Conservation (phyloP, 2,797 vertebrate genomes). For the Amazona ochrocephala region DNA sequence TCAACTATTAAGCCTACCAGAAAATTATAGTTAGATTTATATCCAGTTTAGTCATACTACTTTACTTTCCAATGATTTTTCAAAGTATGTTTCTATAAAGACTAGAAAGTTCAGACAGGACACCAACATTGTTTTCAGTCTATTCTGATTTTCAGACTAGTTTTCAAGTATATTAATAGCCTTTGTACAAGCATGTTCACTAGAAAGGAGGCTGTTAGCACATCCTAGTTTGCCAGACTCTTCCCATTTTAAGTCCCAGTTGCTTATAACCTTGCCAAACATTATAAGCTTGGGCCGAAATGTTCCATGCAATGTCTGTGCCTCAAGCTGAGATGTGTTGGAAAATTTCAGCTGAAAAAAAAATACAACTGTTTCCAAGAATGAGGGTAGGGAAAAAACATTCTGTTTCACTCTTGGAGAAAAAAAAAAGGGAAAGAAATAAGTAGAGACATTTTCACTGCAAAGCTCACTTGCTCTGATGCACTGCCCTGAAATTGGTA, state of each 20-base stretch:
- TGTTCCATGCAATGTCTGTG: conserved; percentile 20
- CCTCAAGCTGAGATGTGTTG: conserved; percentile 40
- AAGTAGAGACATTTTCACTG: background rate
- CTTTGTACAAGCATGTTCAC: conserved; percentile 14
- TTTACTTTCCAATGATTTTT: conserved; percentile 46
- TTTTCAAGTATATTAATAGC: conserved; percentile 14
- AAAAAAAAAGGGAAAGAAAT: background rate
- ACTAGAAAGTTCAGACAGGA: conserved; percentile 27
- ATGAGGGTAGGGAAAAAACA: background rate
- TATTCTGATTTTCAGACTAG: background rate
- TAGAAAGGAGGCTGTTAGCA: conserved; percentile 12
- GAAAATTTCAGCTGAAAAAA: conserved; percentile 45
- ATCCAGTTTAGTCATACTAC: conserved; percentile 25
- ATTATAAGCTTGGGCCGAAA: conserved; percentile 17
- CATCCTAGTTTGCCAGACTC: conserved; percentile 1
- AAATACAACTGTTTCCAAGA: conserved; percentile 22
- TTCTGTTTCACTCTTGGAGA: background rate
- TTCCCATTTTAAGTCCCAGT: background rate
- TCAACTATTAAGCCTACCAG: conserved; percentile 51
- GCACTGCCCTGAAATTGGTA: background rate
- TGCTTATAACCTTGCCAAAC: conserved; percentile 26
- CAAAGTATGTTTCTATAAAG: background rate
- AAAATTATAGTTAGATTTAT: conserved; percentile 62
- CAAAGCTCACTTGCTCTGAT: background rate
- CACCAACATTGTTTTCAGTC: background rate